These are phyloP conservation scores for Cephus pygmeus DNA, from an alignment of 2,888 invertebrate genomes.

Conservation along the genomic window DNA sequence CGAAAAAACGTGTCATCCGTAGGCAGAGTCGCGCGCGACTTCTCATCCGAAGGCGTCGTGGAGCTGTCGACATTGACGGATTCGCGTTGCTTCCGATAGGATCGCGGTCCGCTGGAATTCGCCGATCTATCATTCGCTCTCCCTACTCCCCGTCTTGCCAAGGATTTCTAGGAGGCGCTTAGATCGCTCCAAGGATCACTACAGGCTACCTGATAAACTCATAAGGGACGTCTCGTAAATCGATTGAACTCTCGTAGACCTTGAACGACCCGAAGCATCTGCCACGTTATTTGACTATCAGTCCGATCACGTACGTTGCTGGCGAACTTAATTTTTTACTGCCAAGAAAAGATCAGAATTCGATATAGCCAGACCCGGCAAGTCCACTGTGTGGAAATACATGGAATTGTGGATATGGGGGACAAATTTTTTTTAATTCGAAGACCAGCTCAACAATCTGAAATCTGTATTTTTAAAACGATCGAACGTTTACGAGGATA, in stretches of 20 bases:
- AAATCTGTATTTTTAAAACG: not conserved
- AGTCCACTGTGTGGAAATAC: not conserved
- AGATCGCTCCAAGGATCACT: not conserved
- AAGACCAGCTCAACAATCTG: not conserved
- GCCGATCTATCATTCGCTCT: conserved; percentile 44
- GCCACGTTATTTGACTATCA: conserved; percentile 45
- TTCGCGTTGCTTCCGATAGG: conserved; percentile 45
- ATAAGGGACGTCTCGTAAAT: conserved; percentile 2
- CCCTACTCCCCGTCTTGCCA: not conserved
- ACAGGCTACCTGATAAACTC: not conserved
- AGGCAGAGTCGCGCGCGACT: conserved; percentile 23
- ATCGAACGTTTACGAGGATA: not conserved
- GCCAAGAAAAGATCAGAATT: conserved; percentile 38
- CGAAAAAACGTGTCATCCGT: conserved; percentile 44
- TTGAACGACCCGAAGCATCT: conserved; percentile 9
- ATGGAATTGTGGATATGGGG: not conserved
- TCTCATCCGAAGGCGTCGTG: conserved; percentile 19
- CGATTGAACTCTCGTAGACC: conserved; percentile 12
- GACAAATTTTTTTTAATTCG: not conserved
- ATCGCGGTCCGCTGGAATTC: conserved; percentile 31
- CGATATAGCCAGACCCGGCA: conserved; percentile 35
- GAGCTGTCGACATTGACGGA: conserved; percentile 54
- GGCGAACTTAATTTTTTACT: conserved; percentile 17
- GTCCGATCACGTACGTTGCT: conserved; percentile 45
- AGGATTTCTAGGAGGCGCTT: not conserved